These are phyloP conservation scores for Aplysia californica DNA, from an alignment of 1,140 invertebrate genomes.

Conservation along the genomic window DNA sequence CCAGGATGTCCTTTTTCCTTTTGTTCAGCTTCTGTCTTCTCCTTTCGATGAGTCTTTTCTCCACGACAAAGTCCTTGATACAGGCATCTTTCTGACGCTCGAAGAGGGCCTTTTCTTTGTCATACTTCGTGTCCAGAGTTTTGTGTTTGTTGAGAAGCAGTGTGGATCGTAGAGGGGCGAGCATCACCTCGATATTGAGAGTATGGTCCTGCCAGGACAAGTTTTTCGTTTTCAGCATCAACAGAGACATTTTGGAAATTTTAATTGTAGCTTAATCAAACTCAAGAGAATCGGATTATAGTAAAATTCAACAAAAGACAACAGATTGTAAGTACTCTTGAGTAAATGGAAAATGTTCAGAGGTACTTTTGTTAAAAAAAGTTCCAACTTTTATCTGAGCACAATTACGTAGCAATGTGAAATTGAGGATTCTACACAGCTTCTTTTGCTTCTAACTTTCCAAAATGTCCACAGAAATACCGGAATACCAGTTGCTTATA, in stretches of 20 bases:
- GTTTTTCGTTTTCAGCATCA: slow-evolving; percentile 46
- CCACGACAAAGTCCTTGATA: slow-evolving; percentile 39
- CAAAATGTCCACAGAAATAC: no score
- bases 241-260: slow-evolving; percentile 47
- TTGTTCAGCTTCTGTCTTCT: slow-evolving; percentile 25
- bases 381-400: no score
- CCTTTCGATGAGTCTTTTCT: slow-evolving; percentile 43
- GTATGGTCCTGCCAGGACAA: slow-evolving; percentile 51
- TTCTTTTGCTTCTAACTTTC: no score
- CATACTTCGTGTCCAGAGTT: slow-evolving; percentile 38
- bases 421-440: no score
- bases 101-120: slow-evolving; percentile 35
- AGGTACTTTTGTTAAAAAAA: no score
- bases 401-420: background rate
- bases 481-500: no score
- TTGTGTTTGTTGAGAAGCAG: slow-evolving; percentile 53
- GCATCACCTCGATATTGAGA: slow-evolving; percentile 50
- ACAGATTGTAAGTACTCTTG: background rate
- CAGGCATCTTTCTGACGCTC: slow-evolving; percentile 37
- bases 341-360: background rate
- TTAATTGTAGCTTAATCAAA: background rate
- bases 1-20: slow-evolving; percentile 28
- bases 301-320: background rate
- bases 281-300: background rate
- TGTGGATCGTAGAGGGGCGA: slow-evolving; percentile 35